These are phyloP conservation scores for Leptestheria dahalacensis DNA, from an alignment of 1,140 invertebrate species.

Conservation along the genomic window DNA sequence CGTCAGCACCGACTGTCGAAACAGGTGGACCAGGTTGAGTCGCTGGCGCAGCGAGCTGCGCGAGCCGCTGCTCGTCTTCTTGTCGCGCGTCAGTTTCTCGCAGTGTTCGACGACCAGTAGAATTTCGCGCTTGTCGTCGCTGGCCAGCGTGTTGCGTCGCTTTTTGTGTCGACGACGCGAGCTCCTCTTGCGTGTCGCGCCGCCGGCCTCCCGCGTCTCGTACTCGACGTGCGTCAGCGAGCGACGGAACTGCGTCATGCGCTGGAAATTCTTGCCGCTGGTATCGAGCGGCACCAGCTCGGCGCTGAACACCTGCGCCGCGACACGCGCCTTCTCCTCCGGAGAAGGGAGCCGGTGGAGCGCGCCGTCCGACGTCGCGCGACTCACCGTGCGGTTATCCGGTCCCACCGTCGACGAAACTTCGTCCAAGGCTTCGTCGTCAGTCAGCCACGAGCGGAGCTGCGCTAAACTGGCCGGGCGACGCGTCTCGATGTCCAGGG, in stretches of 20 bases:
- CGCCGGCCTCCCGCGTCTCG: slow-evolving; percentile 52
- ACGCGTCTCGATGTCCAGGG: slow-evolving; percentile 71
- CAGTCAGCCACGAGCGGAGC: slow-evolving; percentile 63
- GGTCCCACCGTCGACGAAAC: slow-evolving; percentile 39
- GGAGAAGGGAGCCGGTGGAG: slow-evolving; percentile 32
- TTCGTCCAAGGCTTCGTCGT: slow-evolving; percentile 58
- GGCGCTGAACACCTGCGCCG: slow-evolving; percentile 50
- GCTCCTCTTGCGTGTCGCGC: slow-evolving; percentile 34
- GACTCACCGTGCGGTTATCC: slow-evolving; percentile 26
- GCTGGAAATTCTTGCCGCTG: slow-evolving; percentile 64
- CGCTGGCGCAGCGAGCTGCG: slow-evolving; percentile 7
- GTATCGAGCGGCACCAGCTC: slow-evolving; percentile 74
- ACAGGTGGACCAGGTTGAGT: slow-evolving; percentile 7
- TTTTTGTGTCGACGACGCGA: slow-evolving; percentile 28
- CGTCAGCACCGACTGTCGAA: slow-evolving; percentile 8
- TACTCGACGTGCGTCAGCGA: slow-evolving; percentile 52
- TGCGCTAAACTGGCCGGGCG: slow-evolving; percentile 65
- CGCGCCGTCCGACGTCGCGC: slow-evolving; percentile 22
- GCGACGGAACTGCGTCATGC: slow-evolving; percentile 65
- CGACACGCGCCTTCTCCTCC: slow-evolving; percentile 26
- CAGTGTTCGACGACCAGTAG: slow-evolving; percentile 13
- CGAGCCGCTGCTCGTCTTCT: not conserved
- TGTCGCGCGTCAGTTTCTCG: not conserved
- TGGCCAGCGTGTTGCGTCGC: slow-evolving; percentile 75
- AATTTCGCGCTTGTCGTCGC: slow-evolving; percentile 28